A percentile compares a stretch with the other conserved stretches of the same genome.
Conservation (phyloP, 2,113 vertebrate genomes). For the Azemiops feae region DNA sequence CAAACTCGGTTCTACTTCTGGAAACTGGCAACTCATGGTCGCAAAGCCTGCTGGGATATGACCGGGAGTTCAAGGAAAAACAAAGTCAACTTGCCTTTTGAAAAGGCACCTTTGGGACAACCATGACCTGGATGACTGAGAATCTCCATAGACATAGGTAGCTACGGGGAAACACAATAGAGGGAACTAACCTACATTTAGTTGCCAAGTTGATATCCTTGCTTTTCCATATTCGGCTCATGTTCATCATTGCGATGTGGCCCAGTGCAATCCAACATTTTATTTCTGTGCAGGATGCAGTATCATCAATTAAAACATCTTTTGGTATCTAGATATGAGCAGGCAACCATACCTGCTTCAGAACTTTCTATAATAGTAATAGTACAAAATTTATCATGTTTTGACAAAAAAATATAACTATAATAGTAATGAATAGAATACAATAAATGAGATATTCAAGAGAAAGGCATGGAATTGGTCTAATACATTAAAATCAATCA, state of each 20-base stretch:
- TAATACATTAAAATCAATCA: neutral
- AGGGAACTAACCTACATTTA: too few species aligned
- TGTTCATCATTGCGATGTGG: too few species aligned
- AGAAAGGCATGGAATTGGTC: neutral
- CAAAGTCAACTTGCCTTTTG: too few species aligned
- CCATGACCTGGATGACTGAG: too few species aligned
- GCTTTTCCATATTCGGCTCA: too few species aligned
- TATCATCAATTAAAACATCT: neutral
- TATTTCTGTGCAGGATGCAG: neutral
- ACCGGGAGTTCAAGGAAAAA: neutral
- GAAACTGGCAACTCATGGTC: neutral
- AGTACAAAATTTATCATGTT: neutral
- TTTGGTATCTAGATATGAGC: neutral
- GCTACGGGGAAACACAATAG: too few species aligned
- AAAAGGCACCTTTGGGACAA: too few species aligned
- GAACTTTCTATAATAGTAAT: neutral
- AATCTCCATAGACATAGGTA: too few species aligned
- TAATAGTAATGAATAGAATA: neutral
- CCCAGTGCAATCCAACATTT: too few species aligned
- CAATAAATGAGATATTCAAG: neutral
- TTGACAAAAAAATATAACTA: neutral
- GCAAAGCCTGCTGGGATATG: neutral
- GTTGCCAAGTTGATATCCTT: too few species aligned
- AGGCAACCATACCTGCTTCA: neutral
- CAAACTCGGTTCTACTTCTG: conserved; percentile 47